phyloP scores from a whole-genome alignment of 2,113 vertebrate species.

The Gallinago jamesoni region DNA sequence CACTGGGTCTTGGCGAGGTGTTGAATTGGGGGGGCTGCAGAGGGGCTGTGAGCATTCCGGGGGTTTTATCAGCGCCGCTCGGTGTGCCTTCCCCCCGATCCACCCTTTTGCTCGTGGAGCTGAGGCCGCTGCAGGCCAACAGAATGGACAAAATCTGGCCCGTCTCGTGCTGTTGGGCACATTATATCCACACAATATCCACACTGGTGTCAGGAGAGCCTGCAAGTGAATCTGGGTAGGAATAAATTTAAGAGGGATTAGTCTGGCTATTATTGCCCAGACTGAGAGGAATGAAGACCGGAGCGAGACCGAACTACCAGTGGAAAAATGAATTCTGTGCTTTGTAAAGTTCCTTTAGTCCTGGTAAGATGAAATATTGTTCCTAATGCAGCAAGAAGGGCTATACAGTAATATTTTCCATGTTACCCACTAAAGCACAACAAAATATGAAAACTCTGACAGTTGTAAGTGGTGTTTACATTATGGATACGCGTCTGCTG shows the following conservation, averaged over 20 bases:
- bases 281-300: not conserved
- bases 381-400: not conserved
- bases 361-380: not conserved
- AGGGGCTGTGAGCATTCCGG: fast-evolving
- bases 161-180: not conserved
- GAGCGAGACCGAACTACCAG: not conserved
- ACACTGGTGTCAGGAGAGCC: fast-evolving
- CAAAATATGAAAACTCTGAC: not conserved
- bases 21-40: not conserved
- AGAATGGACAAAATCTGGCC: not conserved
- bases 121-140: not conserved
- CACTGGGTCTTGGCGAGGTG: fast-evolving
- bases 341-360: not conserved
- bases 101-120: not conserved
- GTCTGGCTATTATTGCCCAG: not conserved
- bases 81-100: not conserved
- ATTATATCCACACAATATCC: not conserved
- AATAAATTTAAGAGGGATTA: not conserved
- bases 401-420: not conserved
- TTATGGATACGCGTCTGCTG: not conserved
- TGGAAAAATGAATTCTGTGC: not conserved
- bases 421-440: not conserved
- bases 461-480: not conserved
- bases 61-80: fast-evolving
- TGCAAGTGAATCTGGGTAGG: not conserved